Percentiles rank a stretch among this genome's conserved stretches.
phyloP scores from a whole-genome alignment of 2,113 vertebrate species.

The Agelaius tricolor region DNA sequence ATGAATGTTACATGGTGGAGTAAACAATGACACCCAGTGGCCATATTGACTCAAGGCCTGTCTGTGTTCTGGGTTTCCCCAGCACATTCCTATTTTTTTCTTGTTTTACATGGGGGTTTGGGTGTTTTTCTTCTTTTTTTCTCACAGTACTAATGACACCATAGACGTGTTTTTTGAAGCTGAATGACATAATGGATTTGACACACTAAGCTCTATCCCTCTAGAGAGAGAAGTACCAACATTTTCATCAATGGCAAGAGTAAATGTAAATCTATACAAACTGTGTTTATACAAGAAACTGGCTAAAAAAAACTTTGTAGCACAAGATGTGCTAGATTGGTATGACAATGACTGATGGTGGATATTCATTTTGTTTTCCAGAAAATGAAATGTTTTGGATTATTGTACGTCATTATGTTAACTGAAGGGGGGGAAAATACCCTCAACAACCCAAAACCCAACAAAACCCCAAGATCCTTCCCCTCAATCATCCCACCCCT shows the following conservation, averaged over 20 bases:
- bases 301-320: background rate
- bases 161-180: background rate
- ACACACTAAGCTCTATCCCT: background rate
- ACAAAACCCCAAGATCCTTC: background rate
- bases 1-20: constrained; percentile 6
- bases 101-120: background rate
- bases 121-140: background rate
- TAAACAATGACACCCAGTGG: constrained; percentile 69
- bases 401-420: background rate
- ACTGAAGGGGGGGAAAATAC: background rate
- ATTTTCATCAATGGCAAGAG: background rate
- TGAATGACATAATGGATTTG: fast-evolving
- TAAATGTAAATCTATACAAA: background rate
- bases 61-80: background rate
- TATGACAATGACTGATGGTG: background rate
- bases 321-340: background rate
- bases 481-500: background rate
- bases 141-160: fast-evolving
- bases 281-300: background rate
- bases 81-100: background rate
- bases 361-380: background rate
- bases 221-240: background rate
- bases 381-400: background rate
- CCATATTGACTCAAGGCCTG: background rate
- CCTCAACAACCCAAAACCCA: background rate